phyloP scores from a whole-genome alignment of 2,113 vertebrate species.

The Ptilorrhoa leucosticta region DNA sequence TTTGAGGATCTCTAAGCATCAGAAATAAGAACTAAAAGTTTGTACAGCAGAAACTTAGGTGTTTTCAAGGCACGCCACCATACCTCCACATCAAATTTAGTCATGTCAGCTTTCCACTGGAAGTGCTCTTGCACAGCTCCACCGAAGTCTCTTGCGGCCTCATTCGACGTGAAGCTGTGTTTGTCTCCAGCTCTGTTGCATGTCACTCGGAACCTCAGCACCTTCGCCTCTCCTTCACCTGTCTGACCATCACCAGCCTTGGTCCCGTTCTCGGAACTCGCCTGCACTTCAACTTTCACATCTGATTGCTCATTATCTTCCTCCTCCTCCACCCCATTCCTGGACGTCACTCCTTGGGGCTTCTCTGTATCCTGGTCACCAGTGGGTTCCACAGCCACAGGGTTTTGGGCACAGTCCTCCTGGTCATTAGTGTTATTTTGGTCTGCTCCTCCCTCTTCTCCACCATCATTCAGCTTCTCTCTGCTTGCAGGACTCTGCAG shows the following conservation, averaged over 20 bases:
- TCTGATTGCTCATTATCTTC: background rate
- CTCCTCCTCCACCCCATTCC: background rate
- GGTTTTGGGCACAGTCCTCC: background rate
- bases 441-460: background rate
- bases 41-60: rapidly evolving
- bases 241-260: background rate
- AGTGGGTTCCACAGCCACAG: background rate
- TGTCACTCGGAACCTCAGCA: slow-evolving; percentile 89
- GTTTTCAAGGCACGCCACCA: background rate
- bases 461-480: slow-evolving; percentile 7
- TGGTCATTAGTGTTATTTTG: background rate
- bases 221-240: slow-evolving; percentile 18
- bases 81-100: slow-evolving; percentile 97
- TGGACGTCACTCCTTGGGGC: background rate
- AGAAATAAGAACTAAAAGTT: background rate
- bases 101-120: slow-evolving; percentile 98
- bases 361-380: background rate
- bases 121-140: slow-evolving; percentile 94
- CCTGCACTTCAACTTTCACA: background rate
- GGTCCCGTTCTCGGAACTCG: background rate
- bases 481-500: slow-evolving; percentile 20
- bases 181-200: slow-evolving; percentile 93
- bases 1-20: background rate
- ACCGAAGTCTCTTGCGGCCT: slow-evolving; percentile 93
- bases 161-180: slow-evolving; percentile 93